A percentile compares a stretch with the other conserved stretches of the same genome.
Conservation (phyloP, 1,140 invertebrate species). For the Probaryconus sp. region DNA sequence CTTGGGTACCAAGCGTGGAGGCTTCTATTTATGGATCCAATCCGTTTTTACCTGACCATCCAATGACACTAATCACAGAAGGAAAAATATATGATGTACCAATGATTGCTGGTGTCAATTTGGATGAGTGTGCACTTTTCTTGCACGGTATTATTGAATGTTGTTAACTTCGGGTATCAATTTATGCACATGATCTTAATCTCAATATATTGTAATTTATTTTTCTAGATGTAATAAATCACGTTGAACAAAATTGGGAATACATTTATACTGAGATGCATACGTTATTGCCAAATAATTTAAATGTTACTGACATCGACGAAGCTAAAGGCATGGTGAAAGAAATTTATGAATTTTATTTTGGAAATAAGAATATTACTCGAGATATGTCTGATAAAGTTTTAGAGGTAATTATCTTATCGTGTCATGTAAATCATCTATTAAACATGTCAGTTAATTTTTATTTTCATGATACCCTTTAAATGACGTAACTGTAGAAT, state of each 20-base stretch:
- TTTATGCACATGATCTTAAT: too few species aligned
- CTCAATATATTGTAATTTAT: background rate
- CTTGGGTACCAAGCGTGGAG: slow-evolving; percentile 84
- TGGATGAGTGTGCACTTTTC: slow-evolving; percentile 79
- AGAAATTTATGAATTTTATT: slow-evolving; percentile 81
- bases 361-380: slow-evolving; percentile 73
- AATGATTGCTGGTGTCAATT: slow-evolving; percentile 82
- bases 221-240: slow-evolving; percentile 59
- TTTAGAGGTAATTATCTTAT: slow-evolving; percentile 15
- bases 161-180: too few species aligned
- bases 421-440: background rate
- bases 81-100: slow-evolving; percentile 81
- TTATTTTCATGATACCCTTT: too few species aligned
- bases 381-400: slow-evolving; percentile 24
- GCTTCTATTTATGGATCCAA: slow-evolving; percentile 75
- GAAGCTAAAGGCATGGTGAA: slow-evolving; percentile 76
- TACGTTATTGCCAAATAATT: slow-evolving; percentile 80
- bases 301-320: slow-evolving; percentile 77
- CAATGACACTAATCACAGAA: slow-evolving; percentile 76
- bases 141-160: slow-evolving; percentile 60
- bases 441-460: too few species aligned
- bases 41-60: slow-evolving; percentile 81
- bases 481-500: too few species aligned
- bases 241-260: slow-evolving; percentile 67
- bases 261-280: slow-evolving; percentile 76